Percentiles rank a stretch among this genome's conserved stretches.
Evolutionary conservation across 2,888 invertebrate species (phyloP).

Genomic region (Caenorhabditis sulstoni): DNA sequence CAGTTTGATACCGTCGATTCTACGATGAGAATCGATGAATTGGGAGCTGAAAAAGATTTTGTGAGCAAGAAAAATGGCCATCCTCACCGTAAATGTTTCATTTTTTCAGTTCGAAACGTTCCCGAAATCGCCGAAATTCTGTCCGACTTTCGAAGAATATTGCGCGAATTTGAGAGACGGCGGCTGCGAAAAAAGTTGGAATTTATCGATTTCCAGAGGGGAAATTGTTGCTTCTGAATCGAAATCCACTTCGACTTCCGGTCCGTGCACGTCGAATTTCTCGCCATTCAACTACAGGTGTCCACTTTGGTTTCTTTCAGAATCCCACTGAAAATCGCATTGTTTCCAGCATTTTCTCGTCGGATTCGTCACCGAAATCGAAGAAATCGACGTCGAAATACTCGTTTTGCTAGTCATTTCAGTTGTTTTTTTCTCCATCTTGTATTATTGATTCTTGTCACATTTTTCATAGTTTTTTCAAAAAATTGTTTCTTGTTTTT

Average conservation of each 20-base stretch:
- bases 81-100: too few species aligned
- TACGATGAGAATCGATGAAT: background rate
- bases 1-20: background rate
- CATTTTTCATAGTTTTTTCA: background rate
- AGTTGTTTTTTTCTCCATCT: constrained; percentile 6
- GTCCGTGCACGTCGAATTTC: constrained; percentile 12
- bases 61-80: too few species aligned
- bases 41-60: background rate
- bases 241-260: background rate
- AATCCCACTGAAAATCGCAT: background rate
- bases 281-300: constrained; percentile 35
- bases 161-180: background rate
- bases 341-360: constrained; percentile 24
- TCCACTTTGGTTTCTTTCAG: background rate
- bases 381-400: background rate
- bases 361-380: background rate
- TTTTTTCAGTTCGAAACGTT: too few species aligned
- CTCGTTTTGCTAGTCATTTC: background rate
- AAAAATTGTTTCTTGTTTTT: constrained; percentile 1
- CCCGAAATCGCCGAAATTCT: background rate
- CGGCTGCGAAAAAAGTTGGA: too few species aligned
- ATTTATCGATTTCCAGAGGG: too few species aligned
- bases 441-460: constrained; percentile 20
- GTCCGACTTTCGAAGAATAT: background rate
- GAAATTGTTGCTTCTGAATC: too few species aligned